phyloP scores from a whole-genome alignment of 2,113 vertebrate species.

The Camelus dromedarius region DNA sequence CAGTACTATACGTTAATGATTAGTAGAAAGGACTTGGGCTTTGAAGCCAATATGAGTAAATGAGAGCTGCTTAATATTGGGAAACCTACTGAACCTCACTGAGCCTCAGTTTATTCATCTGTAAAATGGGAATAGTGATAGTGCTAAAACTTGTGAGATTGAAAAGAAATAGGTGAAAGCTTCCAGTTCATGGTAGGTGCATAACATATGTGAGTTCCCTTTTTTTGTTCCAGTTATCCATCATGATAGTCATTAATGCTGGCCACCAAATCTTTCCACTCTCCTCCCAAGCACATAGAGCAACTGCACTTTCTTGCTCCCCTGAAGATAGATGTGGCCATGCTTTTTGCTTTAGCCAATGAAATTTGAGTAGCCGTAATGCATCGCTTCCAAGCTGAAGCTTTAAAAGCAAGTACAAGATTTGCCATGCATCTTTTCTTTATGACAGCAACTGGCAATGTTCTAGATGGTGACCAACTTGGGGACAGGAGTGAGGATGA shows the following conservation, averaged over 20 bases:
- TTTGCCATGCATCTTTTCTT: background rate
- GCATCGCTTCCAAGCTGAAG: background rate
- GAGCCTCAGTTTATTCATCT: slow-evolving; percentile 29
- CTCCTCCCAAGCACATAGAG: background rate
- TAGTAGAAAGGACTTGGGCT: background rate
- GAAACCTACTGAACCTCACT: background rate
- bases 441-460: background rate
- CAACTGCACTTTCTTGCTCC: background rate
- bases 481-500: background rate
- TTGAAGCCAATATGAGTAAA: background rate
- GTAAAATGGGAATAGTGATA: background rate
- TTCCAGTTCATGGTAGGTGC: background rate
- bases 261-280: background rate
- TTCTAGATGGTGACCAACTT: background rate
- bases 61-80: background rate
- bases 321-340: background rate
- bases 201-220: background rate
- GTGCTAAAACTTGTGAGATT: background rate
- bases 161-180: background rate
- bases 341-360: slow-evolving; percentile 26
- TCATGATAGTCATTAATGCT: background rate
- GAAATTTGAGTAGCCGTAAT: background rate
- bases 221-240: background rate
- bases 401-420: slow-evolving; percentile 16
- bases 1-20: background rate